Evolutionary conservation across 2,113 vertebrate genomes (phyloP).

Genomic region (Notothenia rossii): DNA sequence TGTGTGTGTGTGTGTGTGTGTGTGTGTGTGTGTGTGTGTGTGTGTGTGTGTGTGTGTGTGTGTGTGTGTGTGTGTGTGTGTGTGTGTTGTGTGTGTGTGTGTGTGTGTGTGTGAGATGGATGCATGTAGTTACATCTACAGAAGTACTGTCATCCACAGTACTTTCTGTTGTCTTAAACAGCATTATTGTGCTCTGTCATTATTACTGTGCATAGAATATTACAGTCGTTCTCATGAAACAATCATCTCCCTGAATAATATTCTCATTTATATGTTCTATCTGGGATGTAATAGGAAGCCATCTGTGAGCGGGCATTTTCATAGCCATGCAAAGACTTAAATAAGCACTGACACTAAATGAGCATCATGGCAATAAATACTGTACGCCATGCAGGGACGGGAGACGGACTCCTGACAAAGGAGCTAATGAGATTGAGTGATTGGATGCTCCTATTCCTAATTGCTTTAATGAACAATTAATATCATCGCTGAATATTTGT

Average conservation of each 20-base stretch:
- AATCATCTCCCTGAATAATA: slow-evolving; percentile 45
- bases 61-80: slow-evolving; percentile 6
- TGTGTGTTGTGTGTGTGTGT: not conserved
- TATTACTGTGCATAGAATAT: slow-evolving; percentile 49
- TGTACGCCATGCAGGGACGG: slow-evolving; percentile 27
- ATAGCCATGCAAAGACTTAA: slow-evolving; percentile 35
- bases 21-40: not conserved
- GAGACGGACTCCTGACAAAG: slow-evolving; percentile 47
- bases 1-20: not conserved
- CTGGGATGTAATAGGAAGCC: slow-evolving; percentile 49
- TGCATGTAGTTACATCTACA: slow-evolving; percentile 26
- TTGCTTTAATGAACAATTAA: slow-evolving; percentile 72
- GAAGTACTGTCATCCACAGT: slow-evolving; percentile 37
- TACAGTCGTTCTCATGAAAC: slow-evolving; percentile 44
- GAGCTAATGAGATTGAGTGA: slow-evolving; percentile 69
- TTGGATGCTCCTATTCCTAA: slow-evolving; percentile 60
- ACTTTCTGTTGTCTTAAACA: slow-evolving; percentile 49
- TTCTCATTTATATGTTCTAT: slow-evolving; percentile 54
- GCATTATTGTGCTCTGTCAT: slow-evolving; percentile 24
- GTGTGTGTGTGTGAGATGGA: slow-evolving; percentile 1
- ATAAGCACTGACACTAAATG: slow-evolving; percentile 52
- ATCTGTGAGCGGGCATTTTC: slow-evolving; percentile 49
- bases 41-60: not conserved
- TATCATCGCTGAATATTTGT: slow-evolving; percentile 62
- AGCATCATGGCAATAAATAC: slow-evolving; percentile 48